Percentiles rank a stretch among this genome's conserved stretches.
These are phyloP conservation scores for Carcinoscorpius rotundicauda DNA, from an alignment of 1,140 invertebrate species.

Conservation along the genomic window DNA sequence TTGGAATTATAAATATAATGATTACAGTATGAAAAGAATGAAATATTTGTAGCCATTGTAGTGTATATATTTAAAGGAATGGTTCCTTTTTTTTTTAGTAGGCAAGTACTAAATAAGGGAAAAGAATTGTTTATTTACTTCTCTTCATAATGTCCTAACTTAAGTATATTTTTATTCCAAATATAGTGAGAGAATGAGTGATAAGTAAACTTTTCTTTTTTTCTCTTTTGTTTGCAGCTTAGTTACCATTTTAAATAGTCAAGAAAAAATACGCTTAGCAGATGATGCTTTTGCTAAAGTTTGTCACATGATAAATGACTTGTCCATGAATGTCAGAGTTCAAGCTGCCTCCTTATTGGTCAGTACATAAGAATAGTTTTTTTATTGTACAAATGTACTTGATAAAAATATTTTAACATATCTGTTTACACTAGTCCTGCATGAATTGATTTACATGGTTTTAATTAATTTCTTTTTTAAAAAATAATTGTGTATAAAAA, in stretches of 20 bases:
- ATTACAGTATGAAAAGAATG: no score
- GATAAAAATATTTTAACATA: no score
- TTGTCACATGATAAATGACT: conserved; percentile 83
- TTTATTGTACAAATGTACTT: background rate
- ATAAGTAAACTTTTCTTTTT: no score
- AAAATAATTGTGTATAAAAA: background rate
- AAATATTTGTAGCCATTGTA: no score
- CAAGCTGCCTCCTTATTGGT: conserved; percentile 49
- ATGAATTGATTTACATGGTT: background rate
- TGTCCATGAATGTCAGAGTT: conserved; percentile 69
- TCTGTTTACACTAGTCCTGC: background rate
- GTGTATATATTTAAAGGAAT: no score
- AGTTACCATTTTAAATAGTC: conserved; percentile 24
- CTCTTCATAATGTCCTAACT: no score
- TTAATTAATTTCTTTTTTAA: conserved; percentile 6
- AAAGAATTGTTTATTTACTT: no score
- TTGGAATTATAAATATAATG: no score
- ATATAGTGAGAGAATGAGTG: no score
- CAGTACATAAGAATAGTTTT: conserved; percentile 13
- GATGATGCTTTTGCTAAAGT: conserved; percentile 96
- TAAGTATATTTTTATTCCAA: no score
- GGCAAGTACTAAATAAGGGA: no score
- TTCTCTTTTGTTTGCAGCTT: conserved; percentile 23
- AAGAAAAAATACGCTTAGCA: conserved; percentile 52
- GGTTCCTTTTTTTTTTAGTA: no score